Evolutionary conservation across 2,888 invertebrate species (phyloP).

Genomic region (Parascotia fuliginaria): DNA sequence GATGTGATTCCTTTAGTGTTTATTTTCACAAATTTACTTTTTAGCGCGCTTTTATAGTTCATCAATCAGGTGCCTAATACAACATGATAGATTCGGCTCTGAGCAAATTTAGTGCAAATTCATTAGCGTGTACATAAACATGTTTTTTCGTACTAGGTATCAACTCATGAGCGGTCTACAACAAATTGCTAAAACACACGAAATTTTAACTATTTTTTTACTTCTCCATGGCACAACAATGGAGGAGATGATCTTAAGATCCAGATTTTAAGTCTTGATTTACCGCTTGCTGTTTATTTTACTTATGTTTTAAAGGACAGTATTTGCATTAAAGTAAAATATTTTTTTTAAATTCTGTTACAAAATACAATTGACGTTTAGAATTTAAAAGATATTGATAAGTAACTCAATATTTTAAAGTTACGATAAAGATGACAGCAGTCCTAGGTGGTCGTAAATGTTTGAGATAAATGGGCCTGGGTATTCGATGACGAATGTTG

Average conservation of each 20-base stretch:
- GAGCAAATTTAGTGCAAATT: background rate
- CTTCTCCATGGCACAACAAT: constrained; percentile 76
- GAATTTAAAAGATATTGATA: constrained; percentile 9
- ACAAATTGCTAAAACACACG: constrained; percentile 78
- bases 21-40: too few relatives aligned
- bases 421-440: constrained; percentile 41
- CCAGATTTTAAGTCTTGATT: constrained; percentile 61
- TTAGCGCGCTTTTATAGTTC: too few relatives aligned
- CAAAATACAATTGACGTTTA: constrained; percentile 4
- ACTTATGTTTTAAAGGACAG: constrained; percentile 45
- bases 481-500: constrained; percentile 47
- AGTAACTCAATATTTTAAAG: constrained; percentile 35
- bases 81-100: too few relatives aligned
- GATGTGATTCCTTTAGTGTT: too few relatives aligned
- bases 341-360: constrained; percentile 8
- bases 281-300: constrained; percentile 55
- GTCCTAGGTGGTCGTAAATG: constrained; percentile 63
- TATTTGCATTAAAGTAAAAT: constrained; percentile 29
- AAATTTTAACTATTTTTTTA: constrained; percentile 78
- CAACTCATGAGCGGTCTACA: constrained; percentile 63
- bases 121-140: constrained; percentile 18
- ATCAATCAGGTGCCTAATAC: too few relatives aligned
- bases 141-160: constrained; percentile 26
- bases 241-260: constrained; percentile 74
- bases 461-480: constrained; percentile 50